phyloP scores from a whole-genome alignment of 2,888 invertebrate genomes.

The Fissipunctia ypsillon region DNA sequence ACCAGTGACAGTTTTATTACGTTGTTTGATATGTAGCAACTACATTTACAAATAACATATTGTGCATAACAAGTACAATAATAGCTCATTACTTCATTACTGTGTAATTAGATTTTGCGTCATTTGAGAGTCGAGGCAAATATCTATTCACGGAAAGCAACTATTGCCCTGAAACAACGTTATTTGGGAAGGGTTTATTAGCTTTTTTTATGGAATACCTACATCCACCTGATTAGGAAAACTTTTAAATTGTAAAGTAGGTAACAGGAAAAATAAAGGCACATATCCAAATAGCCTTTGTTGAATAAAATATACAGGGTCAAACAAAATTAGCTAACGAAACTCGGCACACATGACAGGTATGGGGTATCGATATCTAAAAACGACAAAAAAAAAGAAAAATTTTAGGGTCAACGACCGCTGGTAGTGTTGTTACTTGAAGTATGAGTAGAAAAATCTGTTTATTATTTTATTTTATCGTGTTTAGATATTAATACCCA shows the following conservation, averaged over 20 bases:
- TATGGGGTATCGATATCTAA: neutral
- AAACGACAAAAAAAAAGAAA: too few species aligned
- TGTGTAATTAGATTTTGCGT: conserved; percentile 50
- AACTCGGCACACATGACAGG: too few species aligned
- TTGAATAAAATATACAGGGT: conserved; percentile 15
- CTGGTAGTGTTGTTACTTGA: too few species aligned
- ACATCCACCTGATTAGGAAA: neutral
- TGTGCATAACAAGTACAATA: conserved; percentile 53
- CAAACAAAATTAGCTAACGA: too few species aligned
- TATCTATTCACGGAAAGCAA: conserved; percentile 45
- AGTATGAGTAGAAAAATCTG: too few species aligned
- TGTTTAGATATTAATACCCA: too few species aligned
- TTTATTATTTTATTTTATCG: too few species aligned
- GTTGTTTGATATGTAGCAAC: conserved; percentile 48
- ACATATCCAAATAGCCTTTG: neutral
- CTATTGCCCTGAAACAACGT: conserved; percentile 17
- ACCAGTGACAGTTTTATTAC: conserved; percentile 59
- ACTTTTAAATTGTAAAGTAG: conserved; percentile 7
- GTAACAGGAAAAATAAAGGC: conserved; percentile 20
- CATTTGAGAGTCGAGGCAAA: conserved; percentile 34
- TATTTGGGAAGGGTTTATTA: conserved; percentile 27
- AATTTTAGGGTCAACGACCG: too few species aligned
- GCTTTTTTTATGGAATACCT: conserved; percentile 9
- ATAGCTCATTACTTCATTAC: conserved; percentile 50
- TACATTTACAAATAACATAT: conserved; percentile 50